Evolutionary conservation across 2,797 vertebrate genomes (phyloP).

Genomic region (Rachycentron canadum): DNA sequence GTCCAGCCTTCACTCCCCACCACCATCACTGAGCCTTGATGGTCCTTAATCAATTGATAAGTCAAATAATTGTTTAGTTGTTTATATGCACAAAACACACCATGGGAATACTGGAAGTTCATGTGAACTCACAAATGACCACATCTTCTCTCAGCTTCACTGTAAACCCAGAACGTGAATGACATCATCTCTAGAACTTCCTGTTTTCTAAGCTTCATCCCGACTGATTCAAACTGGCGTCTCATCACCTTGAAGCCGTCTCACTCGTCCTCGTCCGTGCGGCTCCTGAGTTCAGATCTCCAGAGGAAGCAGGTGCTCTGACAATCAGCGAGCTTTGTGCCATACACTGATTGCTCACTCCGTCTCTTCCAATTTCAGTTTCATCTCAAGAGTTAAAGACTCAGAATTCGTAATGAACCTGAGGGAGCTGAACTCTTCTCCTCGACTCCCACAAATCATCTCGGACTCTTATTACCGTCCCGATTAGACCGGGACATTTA

Average conservation of each 20-base stretch:
- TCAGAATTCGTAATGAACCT: not conserved
- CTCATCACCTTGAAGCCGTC: not conserved
- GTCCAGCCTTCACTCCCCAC: no score
- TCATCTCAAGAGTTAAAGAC: not conserved
- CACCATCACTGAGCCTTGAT: no score
- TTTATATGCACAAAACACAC: no score
- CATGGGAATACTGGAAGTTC: no score
- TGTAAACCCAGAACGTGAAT: no score
- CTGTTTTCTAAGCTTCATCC: not conserved
- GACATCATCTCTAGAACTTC: no score
- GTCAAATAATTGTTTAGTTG: no score
- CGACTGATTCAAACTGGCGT: not conserved
- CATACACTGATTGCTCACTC: not conserved
- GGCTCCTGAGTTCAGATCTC: not conserved
- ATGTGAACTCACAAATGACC: no score
- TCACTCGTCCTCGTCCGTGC: not conserved
- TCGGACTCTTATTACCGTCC: conserved; percentile 4
- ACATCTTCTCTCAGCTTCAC: no score
- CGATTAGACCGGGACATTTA: conserved; percentile 20
- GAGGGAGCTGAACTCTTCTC: not conserved
- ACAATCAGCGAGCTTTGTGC: conserved; percentile 14
- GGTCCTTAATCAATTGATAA: no score
- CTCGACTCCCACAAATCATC: conserved; percentile 1
- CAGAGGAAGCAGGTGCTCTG: not conserved
- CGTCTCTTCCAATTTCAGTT: not conserved